Evolutionary conservation across 2,888 invertebrate species (phyloP).

Genomic region (Drosophila demipolita): DNA sequence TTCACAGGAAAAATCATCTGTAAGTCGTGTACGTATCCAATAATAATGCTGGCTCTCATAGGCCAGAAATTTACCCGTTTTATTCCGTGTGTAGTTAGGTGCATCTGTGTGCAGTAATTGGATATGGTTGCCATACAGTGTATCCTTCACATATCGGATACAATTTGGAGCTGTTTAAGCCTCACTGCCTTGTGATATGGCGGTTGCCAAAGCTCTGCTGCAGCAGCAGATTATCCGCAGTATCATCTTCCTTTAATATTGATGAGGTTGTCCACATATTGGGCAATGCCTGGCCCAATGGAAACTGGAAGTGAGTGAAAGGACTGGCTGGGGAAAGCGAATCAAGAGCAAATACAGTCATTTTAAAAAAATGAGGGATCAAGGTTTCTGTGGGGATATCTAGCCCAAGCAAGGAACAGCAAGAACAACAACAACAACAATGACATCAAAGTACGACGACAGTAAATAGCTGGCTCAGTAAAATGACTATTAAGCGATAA

Average conservation of each 20-base stretch:
- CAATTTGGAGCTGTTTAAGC: not conserved
- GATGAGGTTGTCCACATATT: constrained; percentile 32
- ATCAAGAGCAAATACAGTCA: constrained; percentile 26
- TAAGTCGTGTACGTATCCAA: too few species aligned
- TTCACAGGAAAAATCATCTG: too few species aligned
- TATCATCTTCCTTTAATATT: constrained; percentile 26
- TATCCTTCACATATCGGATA: constrained; percentile 3
- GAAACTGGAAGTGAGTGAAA: constrained; percentile 8
- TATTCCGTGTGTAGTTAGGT: not conserved
- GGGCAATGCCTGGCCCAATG: constrained; percentile 9
- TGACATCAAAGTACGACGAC: constrained; percentile 14
- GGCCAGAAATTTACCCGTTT: not conserved
- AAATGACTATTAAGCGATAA: constrained; percentile 84
- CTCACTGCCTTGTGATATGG: not conserved
- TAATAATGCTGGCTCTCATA: not conserved
- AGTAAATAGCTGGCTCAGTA: constrained; percentile 42
- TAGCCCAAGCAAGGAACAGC: constrained; percentile 11
- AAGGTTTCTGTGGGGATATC: constrained; percentile 24
- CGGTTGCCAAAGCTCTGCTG: constrained; percentile 11
- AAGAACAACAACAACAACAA: constrained; percentile 12
- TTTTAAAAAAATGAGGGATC: constrained; percentile 54
- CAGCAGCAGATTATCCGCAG: constrained; percentile 18
- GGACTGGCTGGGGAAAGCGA: constrained; percentile 7
- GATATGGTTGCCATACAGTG: not conserved
- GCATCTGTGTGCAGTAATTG: not conserved